phyloP scores from a whole-genome alignment of 2,797 vertebrate genomes.

The Molossus alvarezi region DNA sequence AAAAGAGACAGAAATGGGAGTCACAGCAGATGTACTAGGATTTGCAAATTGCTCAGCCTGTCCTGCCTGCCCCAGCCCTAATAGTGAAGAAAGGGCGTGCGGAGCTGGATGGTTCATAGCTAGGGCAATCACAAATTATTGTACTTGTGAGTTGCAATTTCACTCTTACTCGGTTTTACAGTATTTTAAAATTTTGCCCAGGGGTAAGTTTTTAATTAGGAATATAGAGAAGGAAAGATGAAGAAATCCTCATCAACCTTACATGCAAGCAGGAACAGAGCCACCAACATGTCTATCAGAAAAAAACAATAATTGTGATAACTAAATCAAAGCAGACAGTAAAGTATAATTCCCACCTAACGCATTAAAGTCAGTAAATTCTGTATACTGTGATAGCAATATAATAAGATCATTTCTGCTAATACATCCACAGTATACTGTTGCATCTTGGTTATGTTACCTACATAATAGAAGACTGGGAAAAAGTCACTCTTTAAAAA shows the following conservation, averaged over 20 bases:
- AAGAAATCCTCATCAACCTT: conserved; percentile 61
- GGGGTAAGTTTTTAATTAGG: conserved; percentile 82
- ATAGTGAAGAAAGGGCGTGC: background rate
- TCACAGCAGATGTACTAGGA: background rate
- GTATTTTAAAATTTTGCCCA: conserved; percentile 80
- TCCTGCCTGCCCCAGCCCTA: conserved; percentile 16
- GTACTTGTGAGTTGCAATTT: conserved; percentile 74
- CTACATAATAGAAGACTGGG: background rate
- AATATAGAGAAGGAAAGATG: conserved; percentile 64
- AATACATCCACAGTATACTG: background rate
- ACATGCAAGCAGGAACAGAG: background rate
- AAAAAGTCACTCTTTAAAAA: background rate
- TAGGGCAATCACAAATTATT: conserved; percentile 57
- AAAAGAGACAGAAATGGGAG: background rate
- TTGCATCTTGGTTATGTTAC: conserved; percentile 2
- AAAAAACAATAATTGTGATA: conserved; percentile 48
- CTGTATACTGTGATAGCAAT: conserved; percentile 61
- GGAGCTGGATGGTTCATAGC: conserved; percentile 50
- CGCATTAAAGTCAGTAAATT: conserved; percentile 31
- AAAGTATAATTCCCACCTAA: conserved; percentile 54
- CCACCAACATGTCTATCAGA: conserved; percentile 6
- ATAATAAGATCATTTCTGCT: conserved; percentile 59
- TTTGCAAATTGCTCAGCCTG: background rate
- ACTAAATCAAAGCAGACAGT: conserved; percentile 64
- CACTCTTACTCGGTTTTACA: conserved; percentile 73